These are phyloP conservation scores for Hyposoter dolosus DNA, from an alignment of 2,888 invertebrate species.

Conservation along the genomic window DNA sequence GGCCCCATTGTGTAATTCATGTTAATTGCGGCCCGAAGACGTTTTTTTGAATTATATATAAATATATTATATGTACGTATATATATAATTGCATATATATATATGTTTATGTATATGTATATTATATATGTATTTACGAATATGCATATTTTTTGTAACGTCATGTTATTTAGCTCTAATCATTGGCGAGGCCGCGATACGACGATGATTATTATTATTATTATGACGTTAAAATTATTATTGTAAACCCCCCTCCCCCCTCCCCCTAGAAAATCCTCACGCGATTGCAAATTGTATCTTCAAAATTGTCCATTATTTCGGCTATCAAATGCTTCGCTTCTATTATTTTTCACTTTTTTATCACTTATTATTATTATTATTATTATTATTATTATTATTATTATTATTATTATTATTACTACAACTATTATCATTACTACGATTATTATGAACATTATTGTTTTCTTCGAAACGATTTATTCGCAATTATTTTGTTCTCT, in stretches of 20 bases:
- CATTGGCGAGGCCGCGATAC: slow-evolving; percentile 81
- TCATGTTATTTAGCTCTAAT: slow-evolving; percentile 89
- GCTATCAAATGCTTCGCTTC: slow-evolving; percentile 83
- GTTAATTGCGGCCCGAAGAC: slow-evolving; percentile 80
- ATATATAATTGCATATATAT: slow-evolving; percentile 83
- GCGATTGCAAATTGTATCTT: slow-evolving; percentile 64
- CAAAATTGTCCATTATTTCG: slow-evolving; percentile 77
- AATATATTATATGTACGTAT: slow-evolving; percentile 86
- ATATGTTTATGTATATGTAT: slow-evolving; percentile 87
- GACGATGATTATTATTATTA: slow-evolving; percentile 67
- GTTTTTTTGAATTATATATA: slow-evolving; percentile 85
- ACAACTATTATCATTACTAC: slow-evolving; percentile 11
- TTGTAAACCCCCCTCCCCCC: slow-evolving; percentile 12
- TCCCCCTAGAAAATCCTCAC: slow-evolving; percentile 37
- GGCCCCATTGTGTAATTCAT: slow-evolving; percentile 80
- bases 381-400: slow-evolving; percentile 47
- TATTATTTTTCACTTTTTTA: slow-evolving; percentile 71
- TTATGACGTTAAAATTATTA: slow-evolving; percentile 62
- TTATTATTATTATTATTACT: slow-evolving; percentile 68
- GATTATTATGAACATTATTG: slow-evolving; percentile 22
- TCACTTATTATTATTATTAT: no score
- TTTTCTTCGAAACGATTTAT: slow-evolving; percentile 73
- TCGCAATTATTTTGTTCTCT: slow-evolving; percentile 76
- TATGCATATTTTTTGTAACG: slow-evolving; percentile 91
- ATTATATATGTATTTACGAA: slow-evolving; percentile 88